phyloP scores from a whole-genome alignment of 2,797 vertebrate genomes.

The Crax fasciolata region DNA sequence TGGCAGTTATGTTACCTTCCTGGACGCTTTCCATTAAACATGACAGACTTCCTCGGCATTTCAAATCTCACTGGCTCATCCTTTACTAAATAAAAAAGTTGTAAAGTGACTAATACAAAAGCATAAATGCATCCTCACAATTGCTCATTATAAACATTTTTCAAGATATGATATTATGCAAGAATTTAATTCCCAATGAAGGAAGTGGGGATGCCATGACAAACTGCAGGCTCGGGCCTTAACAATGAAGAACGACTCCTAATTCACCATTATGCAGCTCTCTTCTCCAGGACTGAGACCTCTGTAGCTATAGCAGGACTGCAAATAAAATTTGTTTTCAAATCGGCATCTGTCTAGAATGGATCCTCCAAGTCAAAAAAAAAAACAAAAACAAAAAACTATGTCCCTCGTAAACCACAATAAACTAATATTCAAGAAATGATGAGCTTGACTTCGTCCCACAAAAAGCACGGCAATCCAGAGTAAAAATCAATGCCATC shows the following conservation, averaged over 20 bases:
- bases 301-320: background rate
- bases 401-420: constrained; percentile 27
- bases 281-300: background rate
- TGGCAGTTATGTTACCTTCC: background rate
- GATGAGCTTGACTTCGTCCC: constrained; percentile 4
- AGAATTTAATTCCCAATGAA: background rate
- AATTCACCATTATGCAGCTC: background rate
- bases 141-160: background rate
- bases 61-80: background rate
- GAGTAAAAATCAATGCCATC: background rate
- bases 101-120: constrained; percentile 17
- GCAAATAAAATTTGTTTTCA: constrained; percentile 23
- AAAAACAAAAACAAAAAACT: background rate
- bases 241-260: background rate
- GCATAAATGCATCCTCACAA: background rate
- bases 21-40: background rate
- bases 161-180: background rate
- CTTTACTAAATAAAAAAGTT: constrained; percentile 12
- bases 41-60: constrained; percentile 2
- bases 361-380: background rate
- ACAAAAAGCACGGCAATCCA: background rate
- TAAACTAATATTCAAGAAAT: background rate
- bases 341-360: background rate
- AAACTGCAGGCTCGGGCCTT: background rate
- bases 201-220: background rate